Base-by-base conservation (phyloP, 2,888 invertebrate species). In the Folsomia candida region DNA sequence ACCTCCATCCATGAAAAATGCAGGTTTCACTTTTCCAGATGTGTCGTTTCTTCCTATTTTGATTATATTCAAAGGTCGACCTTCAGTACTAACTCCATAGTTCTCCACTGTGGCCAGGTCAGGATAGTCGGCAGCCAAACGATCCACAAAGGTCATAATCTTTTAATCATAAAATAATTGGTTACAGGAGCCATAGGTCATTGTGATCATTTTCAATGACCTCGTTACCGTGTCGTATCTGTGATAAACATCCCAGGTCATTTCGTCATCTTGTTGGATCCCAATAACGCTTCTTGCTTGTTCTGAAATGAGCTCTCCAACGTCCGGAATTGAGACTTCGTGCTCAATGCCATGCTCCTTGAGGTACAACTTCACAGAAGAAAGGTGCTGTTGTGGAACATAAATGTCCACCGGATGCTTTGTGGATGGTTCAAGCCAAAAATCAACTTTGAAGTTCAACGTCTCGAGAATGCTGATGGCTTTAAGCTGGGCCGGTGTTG, bases 391-490 rank as follows among this genome's bases (percentile, higher is more conserved):
- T 27, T 60, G 62, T 14, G 65, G 68, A 26, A 72, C 74, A 24
- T 76, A 64, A 2, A 93, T 84, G 81, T 93, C 92, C 0, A 89
- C 88, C 3, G 89, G 85, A 80, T 82, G 83, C 71, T 85, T 85
- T 57, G 84, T 83, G 61, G 84, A 83, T 0, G 88, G 87, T 2
- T 85, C 85, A 24, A 86, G 86, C 83, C 89, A 87, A 83, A 89
- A 89, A 78, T 87, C 87, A 65, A 88, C 81, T 26, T 85, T 85
- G 6, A 83, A 84, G 63, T 86, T 85, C 66, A 81, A 82, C 69
- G 6, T 54, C 18, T 83, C 83, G 64, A 87, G 82, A 25, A 84
- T 83, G 4, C 83, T 82, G 58, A 88, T 79, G 0, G 83, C 83
- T 2, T 81, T 81, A 0, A 86, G 81, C 51, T 87, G 85, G 0